Base-by-base conservation (phyloP, 2,888 invertebrate genomes). In the Julus scanicus region DNA sequence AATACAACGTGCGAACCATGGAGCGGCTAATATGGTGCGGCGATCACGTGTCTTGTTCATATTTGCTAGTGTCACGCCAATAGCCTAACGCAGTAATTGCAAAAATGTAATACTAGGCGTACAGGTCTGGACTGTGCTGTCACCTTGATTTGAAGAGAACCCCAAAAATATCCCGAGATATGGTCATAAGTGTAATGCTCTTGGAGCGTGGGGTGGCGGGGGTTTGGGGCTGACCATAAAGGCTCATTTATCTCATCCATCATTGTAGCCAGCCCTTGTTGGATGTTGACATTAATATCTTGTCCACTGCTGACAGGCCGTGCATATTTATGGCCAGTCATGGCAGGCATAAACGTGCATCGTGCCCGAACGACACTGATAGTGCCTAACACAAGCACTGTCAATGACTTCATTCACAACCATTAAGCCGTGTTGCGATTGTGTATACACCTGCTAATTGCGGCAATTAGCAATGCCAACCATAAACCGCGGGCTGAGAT, bases 71-170 rank as follows among this genome's bases (percentile, higher is more conserved):
- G 80, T 80, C 37, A 80, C 80, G 80, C 80, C 80, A 80, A 80
- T 80, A 80, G 80, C 80, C 80, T n/a, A 20, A 0, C 13, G 37
- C 80, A 11, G 80, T 80, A 80, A 80, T 80, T 80, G 80, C 80
- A 80, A 80, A 80, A 80, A 80, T 13, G 80, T 80, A 80, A 80
- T 80, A 80, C 80, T 13, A 80, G 80, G 80, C 80, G 80, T 71
- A 71, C 29, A 13, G 37, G 37, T 80, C 80, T 37, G 29, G 71
- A 71, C 5, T 71, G n/a, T n/a, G 63, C 63, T 29, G 9, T 71
- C 29, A 3, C 11, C 80, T 29, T 80, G 80, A 80, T 80, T 80
- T 80, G 15, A 80, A 37, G 80, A 80, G 8, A 29, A 37, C 15
- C 80, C 80, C 80, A 37, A 80, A 71, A 80, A 80, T 80, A 80